Evolutionary conservation across 2,888 invertebrate species (phyloP), one percentile per base, ranked within the genome.

Genomic region (Drosophila hamatofila): DNA sequence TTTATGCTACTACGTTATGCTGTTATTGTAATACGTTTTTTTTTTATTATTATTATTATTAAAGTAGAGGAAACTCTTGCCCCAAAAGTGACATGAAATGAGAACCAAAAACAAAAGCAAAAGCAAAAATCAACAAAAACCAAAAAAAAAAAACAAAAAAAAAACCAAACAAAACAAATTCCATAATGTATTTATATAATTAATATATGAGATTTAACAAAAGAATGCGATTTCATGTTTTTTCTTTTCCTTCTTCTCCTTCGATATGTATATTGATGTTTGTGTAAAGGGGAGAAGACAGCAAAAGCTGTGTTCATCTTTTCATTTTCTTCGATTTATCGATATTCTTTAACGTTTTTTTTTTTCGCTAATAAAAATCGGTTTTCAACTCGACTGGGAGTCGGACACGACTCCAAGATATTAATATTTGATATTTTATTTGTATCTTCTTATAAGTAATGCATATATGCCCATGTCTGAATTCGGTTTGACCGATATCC

Each of bases 201-300:
- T 85, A 82, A 86, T 84, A 85, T 84, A 85, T 81, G 84, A 82
- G 84, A 85, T 85, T 84, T 86, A 85, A 84, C 86, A 85, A 85
- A 73, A 73, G 65, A 69, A 30, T 37, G 2, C n/a, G n/a, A 8
- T 33, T 7, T 7, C 0, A 11, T 18, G 21, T 30, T 6, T 27
- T 23, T 7, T 33, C 30, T 21, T 21, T 16, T 2, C 14, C 7
- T 30, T 30, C 30, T 9, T 9, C 2, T 35, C 6, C 27, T 27
- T 8, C 0, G 12, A 11, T 12, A 3, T 11, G 4, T 33, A 14
- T 23, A 44, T 23, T 42, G 21, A 12, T 21, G 21, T 6, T 12
- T 12, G 9, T 37, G 3, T 41, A 18, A 3, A 18, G 18, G 8
- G 30, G 30, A 1, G 30, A n/a, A n/a, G n/a, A n/a, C n/a, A n/a